Base-by-base conservation (phyloP, 2,888 invertebrate genomes). In the Proisotoma minuta region DNA sequence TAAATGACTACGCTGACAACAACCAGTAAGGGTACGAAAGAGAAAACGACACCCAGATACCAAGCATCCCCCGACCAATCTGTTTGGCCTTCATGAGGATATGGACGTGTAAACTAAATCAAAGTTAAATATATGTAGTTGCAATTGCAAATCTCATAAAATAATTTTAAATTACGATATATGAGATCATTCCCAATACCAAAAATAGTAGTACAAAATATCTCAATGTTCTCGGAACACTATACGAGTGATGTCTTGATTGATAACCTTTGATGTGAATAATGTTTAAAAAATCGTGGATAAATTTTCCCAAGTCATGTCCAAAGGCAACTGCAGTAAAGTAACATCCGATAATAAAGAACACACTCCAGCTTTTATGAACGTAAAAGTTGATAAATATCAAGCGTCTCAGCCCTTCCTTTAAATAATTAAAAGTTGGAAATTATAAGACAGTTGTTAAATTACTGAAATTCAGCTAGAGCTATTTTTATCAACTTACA, bases 221-320 rank as follows among this genome's bases (percentile, higher is more conserved):
- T 0, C 67, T 27, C n/a, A 58, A 24, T 1, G 63, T 43, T 26
- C 60, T 65, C 1, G 63, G 59, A 15, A 62, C 40, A 18, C 51
- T 50, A 26, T 62, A 62, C 5, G 57, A 57, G 49, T 65, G 62
- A 12, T 62, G 60, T 22, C 43, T 58, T 3, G 67, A 48, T 49
- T 61, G 63, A 28, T 66, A 62, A 1, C 70, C 65, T 53, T 57
- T 59, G 18, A 68, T 51, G 27, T 72, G 71, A n/a, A 63, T n/a
- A 24, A 70, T 65, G 43, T 72, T 72, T 20, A 66, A 61, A 26
- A 68, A 60, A 49, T 72, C 71, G 27, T 70, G 66, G 8, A 68
- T n/a, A 8, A 70, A 59, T 18, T 65, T 65, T 4, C 62, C 62
- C 27, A 68, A 40, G 27, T 64, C 65, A 47, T 70, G 66, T 47